Evolutionary conservation across 2,113 vertebrate genomes (phyloP), one percentile per base, ranked within the genome.

Genomic region (Oxyruncus cristatus): DNA sequence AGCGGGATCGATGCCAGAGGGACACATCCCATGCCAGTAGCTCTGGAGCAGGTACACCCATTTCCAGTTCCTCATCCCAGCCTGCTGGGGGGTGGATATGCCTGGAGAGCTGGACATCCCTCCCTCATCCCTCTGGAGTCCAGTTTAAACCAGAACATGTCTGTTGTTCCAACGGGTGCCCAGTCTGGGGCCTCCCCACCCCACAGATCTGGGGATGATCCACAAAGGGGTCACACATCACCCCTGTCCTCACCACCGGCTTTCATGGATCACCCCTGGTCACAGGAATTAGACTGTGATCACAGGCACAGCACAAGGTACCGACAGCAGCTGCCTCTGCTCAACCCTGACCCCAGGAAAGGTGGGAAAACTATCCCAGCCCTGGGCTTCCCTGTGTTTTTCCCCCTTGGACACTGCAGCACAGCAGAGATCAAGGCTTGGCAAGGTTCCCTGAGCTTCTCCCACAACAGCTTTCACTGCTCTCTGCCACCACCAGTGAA

Each of bases 401-500:
- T 13, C 42, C 0, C 0, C 37, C 62, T 46, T 30, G 32, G 74
- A 20, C 5, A 1, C 0, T 5, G 53, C 49, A 39, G 49, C 85
- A 26, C 7, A 28, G 50, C 50, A 75, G 42, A 67, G 62, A 42
- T 14, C 33, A 6, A 0, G 39, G 71, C 47, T 59, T 16, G 47
- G 4, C 23, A 66, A 44, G n/a, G 58, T 27, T 61, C 23, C 62
- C 33, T 23, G 3, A 5, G 11, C 76, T 56, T 21, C 76, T n/a
- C 6, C 4, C 39, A 21, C 52, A 63, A 14, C n/a, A 14, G 6
- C 8, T 32, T 28, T 9, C 8, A 1, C 24, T 30, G n/a, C 0
- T n/a, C 44, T 6, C 20, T 18, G 42, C 8, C 28, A 14, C 13
- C 35, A 22, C 5, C 33, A 11, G 0, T 0, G 0, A 44, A 24